Evolutionary conservation across 1,140 invertebrate genomes (phyloP), one percentile per base, ranked within the genome.

Genomic region (Drosophila yakuba): DNA sequence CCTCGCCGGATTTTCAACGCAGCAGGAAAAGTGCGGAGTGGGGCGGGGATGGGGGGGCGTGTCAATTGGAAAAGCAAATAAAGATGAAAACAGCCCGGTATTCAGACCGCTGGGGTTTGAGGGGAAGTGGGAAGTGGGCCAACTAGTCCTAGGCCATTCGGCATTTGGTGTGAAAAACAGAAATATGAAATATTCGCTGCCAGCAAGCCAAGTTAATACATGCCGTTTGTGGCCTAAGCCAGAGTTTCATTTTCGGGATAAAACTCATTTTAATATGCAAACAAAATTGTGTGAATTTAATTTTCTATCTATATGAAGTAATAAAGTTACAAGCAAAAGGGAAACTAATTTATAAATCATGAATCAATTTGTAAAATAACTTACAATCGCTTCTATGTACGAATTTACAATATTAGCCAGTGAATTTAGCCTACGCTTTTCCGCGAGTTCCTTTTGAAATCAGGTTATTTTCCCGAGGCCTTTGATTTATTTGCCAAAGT

Each of bases 31-130:
- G 12, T 35, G 45, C 5, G 45, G 28, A 0, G 20, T 36, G 35
- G 8, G 11, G 4, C 11, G 6, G n/a, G 20, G 20, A 2, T 66
- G 62, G 47, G 11, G 32, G 45, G 41, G 54, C 54, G 62, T 66
- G 62, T 47, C 62, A 48, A 66, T 66, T 66, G 63, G 67, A 71
- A 71, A 57, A 69, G 25, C 64, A 58, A 71, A 58, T 71, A 58
- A 69, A 41, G 64, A 48, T 69, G 64, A 32, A 54, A 56, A 25
- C 44, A 66, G 38, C 60, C 60, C 32, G 35, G 45, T 14, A 44
- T n/a, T 51, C 51, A 20, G 17, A 17, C 60, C 56, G 15, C 45
- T 17, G 54, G 41, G 41, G 43, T 25, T 28, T 17, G 23, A 15
- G 38, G 20, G 15, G 23, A 28, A 52, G 38, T 17, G 20, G 15